These are phyloP conservation scores for Gambusia yucatana DNA, from an alignment of 2,797 vertebrate genomes.

Conservation along the genomic window DNA sequence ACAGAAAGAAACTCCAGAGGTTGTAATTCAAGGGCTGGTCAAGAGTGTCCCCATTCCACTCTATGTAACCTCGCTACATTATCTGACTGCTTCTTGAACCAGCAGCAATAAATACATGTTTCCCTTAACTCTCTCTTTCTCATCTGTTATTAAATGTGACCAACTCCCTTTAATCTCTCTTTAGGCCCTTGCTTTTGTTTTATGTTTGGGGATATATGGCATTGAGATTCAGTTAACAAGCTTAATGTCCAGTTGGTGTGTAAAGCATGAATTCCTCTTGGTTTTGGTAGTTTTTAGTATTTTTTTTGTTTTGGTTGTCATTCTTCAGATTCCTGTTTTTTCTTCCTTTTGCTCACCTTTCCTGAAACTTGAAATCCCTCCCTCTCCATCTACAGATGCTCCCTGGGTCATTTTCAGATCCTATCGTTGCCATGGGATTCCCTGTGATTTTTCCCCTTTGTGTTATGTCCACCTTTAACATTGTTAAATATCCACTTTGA, in stretches of 20 bases:
- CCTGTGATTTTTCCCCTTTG: background rate
- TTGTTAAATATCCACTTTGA: background rate
- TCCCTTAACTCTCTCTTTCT: background rate
- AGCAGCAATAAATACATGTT: background rate
- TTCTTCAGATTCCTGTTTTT: background rate
- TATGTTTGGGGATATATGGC: background rate
- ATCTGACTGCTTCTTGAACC: too few relatives aligned
- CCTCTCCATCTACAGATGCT: background rate
- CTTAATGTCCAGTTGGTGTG: background rate
- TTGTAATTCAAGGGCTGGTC: conserved; percentile 14
- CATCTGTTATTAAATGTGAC: background rate
- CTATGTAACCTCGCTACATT: background rate
- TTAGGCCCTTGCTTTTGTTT: background rate
- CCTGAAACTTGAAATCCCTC: background rate
- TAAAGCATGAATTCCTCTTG: background rate
- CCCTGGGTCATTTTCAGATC: background rate
- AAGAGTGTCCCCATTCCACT: conserved; percentile 32
- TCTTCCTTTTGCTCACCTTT: background rate
- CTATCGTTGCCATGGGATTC: background rate
- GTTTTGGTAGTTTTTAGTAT: too few relatives aligned
- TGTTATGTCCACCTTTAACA: background rate
- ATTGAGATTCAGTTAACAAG: background rate
- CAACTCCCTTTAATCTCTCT: background rate
- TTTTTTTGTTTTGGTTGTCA: background rate
- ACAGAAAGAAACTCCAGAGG: conserved; percentile 16